Conservation (phyloP, 2,797 vertebrate species). For the Cryptoprocta ferox region DNA sequence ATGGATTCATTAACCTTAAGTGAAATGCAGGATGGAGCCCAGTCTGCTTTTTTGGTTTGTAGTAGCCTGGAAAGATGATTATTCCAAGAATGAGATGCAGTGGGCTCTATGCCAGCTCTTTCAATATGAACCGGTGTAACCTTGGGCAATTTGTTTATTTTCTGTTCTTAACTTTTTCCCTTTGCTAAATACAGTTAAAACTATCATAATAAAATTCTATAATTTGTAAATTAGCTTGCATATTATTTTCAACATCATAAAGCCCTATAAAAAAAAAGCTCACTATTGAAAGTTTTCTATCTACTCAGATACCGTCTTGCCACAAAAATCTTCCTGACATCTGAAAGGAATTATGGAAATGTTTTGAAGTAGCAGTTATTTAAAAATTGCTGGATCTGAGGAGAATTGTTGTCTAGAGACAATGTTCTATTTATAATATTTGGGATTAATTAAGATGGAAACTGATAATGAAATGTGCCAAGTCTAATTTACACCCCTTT, state of each 20-base stretch:
- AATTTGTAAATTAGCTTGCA: conserved; percentile 51
- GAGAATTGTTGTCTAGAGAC: neutral
- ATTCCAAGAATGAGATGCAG: neutral
- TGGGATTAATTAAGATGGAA: neutral
- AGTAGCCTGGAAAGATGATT: neutral
- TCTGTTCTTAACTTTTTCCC: neutral
- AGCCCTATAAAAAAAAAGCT: neutral
- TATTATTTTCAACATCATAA: conserved; percentile 5
- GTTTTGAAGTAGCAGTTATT: neutral
- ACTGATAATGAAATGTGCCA: neutral
- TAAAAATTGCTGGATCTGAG: neutral
- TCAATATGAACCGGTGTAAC: neutral
- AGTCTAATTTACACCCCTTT: neutral
- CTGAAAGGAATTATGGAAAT: conserved; percentile 46
- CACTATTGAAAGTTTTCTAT: conserved; percentile 4
- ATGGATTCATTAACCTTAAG: neutral
- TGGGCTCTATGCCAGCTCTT: neutral
- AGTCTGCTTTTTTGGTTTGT: neutral
- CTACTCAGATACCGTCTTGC: conserved; percentile 41
- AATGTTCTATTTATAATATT: neutral
- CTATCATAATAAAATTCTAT: neutral
- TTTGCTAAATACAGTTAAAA: neutral
- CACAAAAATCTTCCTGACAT: conserved; percentile 53
- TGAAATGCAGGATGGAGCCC: neutral
- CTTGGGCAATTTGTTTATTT: conserved; percentile 24